These are phyloP conservation scores for Penaeus japonicus DNA, from an alignment of 1,140 invertebrate genomes.

Conservation along the genomic window DNA sequence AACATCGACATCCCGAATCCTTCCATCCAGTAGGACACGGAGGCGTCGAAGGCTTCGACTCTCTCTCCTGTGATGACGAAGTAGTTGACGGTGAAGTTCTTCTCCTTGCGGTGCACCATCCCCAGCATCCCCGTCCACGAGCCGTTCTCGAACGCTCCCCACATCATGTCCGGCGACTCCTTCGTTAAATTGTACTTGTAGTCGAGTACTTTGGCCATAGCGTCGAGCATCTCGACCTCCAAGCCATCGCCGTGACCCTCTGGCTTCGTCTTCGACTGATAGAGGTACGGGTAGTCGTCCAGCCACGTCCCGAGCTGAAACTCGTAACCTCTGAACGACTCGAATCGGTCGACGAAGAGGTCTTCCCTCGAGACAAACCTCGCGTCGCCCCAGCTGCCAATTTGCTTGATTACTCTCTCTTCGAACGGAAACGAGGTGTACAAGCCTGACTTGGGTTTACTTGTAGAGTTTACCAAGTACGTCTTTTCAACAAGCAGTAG, in stretches of 20 bases:
- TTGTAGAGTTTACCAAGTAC: neutral
- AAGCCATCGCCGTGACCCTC: slow-evolving; percentile 16
- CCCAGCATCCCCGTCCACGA: slow-evolving; percentile 41
- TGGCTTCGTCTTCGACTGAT: neutral
- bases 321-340: slow-evolving; percentile 11
- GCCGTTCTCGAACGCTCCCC: slow-evolving; percentile 38
- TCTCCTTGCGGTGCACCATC: slow-evolving; percentile 19
- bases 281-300: slow-evolving; percentile 18
- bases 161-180: slow-evolving; percentile 6
- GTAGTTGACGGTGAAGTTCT: slow-evolving; percentile 51
- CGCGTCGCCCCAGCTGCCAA: neutral
- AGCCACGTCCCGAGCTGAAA: slow-evolving; percentile 9
- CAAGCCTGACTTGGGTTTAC: neutral
- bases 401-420: too few species aligned
- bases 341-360: slow-evolving; percentile 12
- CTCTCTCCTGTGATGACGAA: slow-evolving; percentile 20
- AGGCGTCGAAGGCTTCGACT: slow-evolving; percentile 24
- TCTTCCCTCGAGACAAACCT: neutral
- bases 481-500: neutral
- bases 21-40: slow-evolving; percentile 36
- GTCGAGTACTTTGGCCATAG: slow-evolving; percentile 6
- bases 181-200: slow-evolving; percentile 18
- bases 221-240: slow-evolving; percentile 31
- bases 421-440: neutral
- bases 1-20: slow-evolving; percentile 32